Percentiles rank a stretch among this genome's conserved stretches.
Evolutionary conservation across 2,113 vertebrate species (phyloP).

Genomic region (Boleophthalmus pectinirostris): DNA sequence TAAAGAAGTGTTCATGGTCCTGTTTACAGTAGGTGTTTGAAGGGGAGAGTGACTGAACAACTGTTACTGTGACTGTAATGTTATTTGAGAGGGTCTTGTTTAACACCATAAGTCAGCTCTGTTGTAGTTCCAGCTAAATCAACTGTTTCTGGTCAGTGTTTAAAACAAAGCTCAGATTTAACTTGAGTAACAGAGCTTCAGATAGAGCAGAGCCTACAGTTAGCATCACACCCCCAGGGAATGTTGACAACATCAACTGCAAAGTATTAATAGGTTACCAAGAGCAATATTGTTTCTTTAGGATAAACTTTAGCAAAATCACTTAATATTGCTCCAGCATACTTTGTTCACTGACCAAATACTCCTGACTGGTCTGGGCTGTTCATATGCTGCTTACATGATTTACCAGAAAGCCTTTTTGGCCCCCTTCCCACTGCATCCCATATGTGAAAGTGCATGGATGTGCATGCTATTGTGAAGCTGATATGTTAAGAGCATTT

Average conservation of each 20-base stretch:
- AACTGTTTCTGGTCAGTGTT: too few species aligned
- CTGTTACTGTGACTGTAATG: not conserved
- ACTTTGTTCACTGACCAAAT: not conserved
- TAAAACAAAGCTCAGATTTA: too few species aligned
- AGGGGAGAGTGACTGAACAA: too few species aligned
- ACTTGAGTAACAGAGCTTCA: too few species aligned
- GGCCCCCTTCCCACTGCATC: not conserved
- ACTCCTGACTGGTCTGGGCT: not conserved
- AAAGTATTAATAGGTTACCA: not conserved
- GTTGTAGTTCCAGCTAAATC: too few species aligned
- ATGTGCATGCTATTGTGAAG: not conserved
- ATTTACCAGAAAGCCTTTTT: slow-evolving; percentile 4
- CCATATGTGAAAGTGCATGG: not conserved
- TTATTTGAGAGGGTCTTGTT: too few species aligned
- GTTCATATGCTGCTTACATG: not conserved
- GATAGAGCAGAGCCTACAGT: too few species aligned
- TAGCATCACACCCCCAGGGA: too few species aligned
- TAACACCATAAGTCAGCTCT: too few species aligned
- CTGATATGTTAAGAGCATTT: not conserved
- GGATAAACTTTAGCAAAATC: not conserved
- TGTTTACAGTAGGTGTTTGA: too few species aligned
- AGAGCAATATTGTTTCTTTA: not conserved
- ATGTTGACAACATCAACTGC: too few species aligned
- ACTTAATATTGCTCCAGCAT: not conserved
- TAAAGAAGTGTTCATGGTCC: too few species aligned